Evolutionary conservation across 2,888 invertebrate genomes (phyloP), one percentile per base, ranked within the genome.

Genomic region (Dasysyrphus albostriatus): DNA sequence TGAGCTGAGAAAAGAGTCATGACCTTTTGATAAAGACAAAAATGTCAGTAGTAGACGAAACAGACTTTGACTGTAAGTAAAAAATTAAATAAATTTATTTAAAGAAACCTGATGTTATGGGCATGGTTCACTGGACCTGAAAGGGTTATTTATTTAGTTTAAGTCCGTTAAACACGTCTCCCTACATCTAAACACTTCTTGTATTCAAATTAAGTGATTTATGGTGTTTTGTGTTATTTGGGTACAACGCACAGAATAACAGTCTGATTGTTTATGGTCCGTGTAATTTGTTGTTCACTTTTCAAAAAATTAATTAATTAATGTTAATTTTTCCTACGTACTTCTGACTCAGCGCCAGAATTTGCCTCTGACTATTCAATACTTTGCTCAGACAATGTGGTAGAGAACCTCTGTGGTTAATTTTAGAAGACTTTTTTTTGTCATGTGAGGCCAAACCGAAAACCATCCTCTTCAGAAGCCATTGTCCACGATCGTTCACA

Each of bases 1-100:
- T 7, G 2, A 14, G 42, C 5, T 42, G 42, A 42, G 42, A 67
- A 61, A 24, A 32, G 32, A 32, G 44, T 44, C 63, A 44, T 32
- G 63, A 63, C n/a, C 61, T 61, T 61, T 61, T 42, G 9, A 34
- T 19, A 58, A n/a, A 16, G 5, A 37, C 37, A 10, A 63, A 63
- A 34, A 34, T n/a, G 56, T 34, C 32, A 56, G 56, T 32, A 3
- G 8, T n/a, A 32, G 19, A 49, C 19, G 4, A 34, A n/a, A 56
- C 1, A 32, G 32, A n/a, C n/a, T n/a, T n/a, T 1, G n/a, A 32
- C 10, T 24, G 5, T 14, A 42, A 2, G 5, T 14, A 39, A 0
- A 42, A 42, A 42, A 42, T 12, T 14, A 42, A 42, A 14, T 42
- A 42, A 42, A 42, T 2, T 12, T 10, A 24, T 12, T 24, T 24